These are phyloP conservation scores for Norana najaformis DNA, from an alignment of 2,888 invertebrate species.

Conservation along the genomic window DNA sequence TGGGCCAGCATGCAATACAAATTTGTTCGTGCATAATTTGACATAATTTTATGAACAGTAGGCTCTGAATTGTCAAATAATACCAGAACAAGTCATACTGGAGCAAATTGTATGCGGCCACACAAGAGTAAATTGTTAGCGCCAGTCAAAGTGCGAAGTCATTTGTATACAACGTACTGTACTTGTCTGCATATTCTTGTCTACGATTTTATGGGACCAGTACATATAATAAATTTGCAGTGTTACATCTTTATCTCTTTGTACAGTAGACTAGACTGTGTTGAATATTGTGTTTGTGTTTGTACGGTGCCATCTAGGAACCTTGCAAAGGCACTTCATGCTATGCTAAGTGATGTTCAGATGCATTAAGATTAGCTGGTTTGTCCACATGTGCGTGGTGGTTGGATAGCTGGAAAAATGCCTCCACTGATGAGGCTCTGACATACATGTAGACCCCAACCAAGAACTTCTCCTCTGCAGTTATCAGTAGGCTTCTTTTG, in stretches of 20 bases:
- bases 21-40: background rate
- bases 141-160: background rate
- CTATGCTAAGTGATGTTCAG: too few relatives aligned
- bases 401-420: too few relatives aligned
- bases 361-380: too few relatives aligned
- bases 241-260: background rate
- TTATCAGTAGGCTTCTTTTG: too few relatives aligned
- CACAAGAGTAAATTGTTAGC: background rate
- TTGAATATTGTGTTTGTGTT: background rate
- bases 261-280: background rate
- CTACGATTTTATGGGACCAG: background rate
- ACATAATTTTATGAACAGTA: background rate
- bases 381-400: too few relatives aligned
- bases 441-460: too few relatives aligned
- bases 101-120: background rate
- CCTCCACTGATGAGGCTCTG: too few relatives aligned
- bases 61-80: background rate
- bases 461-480: too few relatives aligned
- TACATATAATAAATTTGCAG: background rate
- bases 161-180: too few relatives aligned
- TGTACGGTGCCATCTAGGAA: background rate
- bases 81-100: background rate
- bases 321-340: background rate
- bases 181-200: background rate
- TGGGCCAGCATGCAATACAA: background rate